phyloP scores from a whole-genome alignment of 2,797 vertebrate species.

The Cryptoprocta ferox region DNA sequence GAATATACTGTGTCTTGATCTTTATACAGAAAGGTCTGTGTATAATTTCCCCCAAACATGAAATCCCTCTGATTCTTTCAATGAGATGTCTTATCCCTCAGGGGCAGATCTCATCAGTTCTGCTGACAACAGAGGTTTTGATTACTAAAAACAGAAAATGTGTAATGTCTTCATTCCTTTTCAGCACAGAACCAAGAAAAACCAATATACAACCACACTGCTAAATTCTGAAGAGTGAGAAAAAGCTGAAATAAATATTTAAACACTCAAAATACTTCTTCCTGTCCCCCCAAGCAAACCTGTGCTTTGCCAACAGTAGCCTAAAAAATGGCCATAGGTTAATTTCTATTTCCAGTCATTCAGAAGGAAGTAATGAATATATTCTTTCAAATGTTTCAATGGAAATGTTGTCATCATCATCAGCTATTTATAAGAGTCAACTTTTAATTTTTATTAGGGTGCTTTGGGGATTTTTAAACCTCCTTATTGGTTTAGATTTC shows the following conservation, averaged over 20 bases:
- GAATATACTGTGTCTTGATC: neutral
- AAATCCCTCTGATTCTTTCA: constrained; percentile 30
- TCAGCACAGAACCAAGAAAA: neutral
- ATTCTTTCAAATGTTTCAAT: neutral
- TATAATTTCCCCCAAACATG: neutral
- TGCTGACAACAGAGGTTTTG: neutral
- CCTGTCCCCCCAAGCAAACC: neutral
- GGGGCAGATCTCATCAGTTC: neutral
- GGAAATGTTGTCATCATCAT: neutral
- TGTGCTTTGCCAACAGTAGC: neutral
- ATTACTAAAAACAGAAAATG: neutral
- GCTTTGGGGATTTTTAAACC: neutral
- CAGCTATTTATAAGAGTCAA: neutral
- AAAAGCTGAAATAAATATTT: neutral
- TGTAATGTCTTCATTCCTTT: neutral
- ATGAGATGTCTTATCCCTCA: neutral
- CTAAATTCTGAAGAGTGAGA: neutral
- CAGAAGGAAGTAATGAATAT: neutral
- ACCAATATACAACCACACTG: neutral
- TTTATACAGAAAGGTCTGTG: constrained; percentile 8
- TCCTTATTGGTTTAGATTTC: constrained; percentile 12
- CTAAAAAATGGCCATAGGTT: neutral
- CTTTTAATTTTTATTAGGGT: constrained; percentile 14
- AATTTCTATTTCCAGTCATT: neutral
- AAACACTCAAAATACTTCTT: constrained; percentile 15